Evolutionary conservation across 2,888 invertebrate species (phyloP).

Genomic region (Lathronympha strigana): DNA sequence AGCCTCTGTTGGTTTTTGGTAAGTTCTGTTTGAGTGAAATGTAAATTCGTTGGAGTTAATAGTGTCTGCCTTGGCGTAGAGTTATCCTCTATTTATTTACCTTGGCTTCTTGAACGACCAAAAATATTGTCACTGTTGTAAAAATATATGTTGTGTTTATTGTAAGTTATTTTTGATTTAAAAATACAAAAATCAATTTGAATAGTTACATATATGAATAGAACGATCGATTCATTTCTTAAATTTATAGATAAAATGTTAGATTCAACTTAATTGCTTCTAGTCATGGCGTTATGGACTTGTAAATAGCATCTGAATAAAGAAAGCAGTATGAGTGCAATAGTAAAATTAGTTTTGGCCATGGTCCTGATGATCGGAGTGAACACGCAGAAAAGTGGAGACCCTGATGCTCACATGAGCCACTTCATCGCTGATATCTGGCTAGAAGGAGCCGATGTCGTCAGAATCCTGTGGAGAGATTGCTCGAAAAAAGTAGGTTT

Average conservation of each 20-base stretch:
- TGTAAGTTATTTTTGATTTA: too few species aligned
- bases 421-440: constrained; percentile 76
- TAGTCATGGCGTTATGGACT: constrained; percentile 22
- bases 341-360: constrained; percentile 53
- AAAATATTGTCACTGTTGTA: too few species aligned
- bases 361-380: constrained; percentile 56
- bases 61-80: neutral
- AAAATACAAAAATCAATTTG: too few species aligned
- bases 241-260: neutral
- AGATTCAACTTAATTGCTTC: neutral
- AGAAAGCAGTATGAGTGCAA: constrained; percentile 53
- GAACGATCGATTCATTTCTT: too few species aligned
- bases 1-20: constrained; percentile 43
- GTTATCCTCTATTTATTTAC: neutral
- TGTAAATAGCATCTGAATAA: constrained; percentile 53
- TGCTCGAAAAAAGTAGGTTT: constrained; percentile 78
- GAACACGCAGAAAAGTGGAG: constrained; percentile 58
- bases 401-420: constrained; percentile 69
- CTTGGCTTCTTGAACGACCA: too few species aligned
- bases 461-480: constrained; percentile 77
- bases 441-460: constrained; percentile 75
- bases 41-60: constrained; percentile 21
- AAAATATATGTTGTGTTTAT: too few species aligned
- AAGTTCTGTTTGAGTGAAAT: constrained; percentile 48
- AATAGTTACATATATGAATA: too few species aligned